A percentile compares a stretch with the other conserved stretches of the same genome.
phyloP scores from a whole-genome alignment of 1,140 invertebrate genomes.

The Thaumetopoea pityocampa region DNA sequence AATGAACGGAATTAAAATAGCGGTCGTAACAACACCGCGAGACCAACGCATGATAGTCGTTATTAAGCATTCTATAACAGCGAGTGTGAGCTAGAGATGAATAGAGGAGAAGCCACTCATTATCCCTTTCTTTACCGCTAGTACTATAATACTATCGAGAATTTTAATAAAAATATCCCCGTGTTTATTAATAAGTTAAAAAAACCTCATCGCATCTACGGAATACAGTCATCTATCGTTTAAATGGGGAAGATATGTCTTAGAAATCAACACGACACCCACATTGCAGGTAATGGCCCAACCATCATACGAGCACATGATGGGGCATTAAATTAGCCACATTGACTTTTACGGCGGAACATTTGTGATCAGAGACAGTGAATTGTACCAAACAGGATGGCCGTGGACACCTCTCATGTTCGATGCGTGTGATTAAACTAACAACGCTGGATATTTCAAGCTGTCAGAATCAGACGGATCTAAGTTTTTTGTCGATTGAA shows the following conservation, averaged over 20 bases:
- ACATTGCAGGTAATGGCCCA: constrained; percentile 36
- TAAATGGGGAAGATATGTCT: constrained; percentile 35
- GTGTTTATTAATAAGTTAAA: too few species aligned
- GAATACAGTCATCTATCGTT: constrained; percentile 5
- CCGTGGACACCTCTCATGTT: constrained; percentile 29
- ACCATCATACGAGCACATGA: constrained; percentile 38
- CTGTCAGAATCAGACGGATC: background rate
- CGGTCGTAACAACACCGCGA: too few species aligned
- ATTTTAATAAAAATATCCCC: too few species aligned
- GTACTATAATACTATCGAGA: too few species aligned
- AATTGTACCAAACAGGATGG: constrained; percentile 27
- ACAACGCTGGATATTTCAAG: constrained; percentile 12
- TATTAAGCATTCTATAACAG: too few species aligned
- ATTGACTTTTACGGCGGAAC: constrained; percentile 43
- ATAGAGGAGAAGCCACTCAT: too few species aligned
- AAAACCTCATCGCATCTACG: too few species aligned
- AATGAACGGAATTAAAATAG: too few species aligned
- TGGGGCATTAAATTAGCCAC: constrained; percentile 49
- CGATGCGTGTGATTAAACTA: constrained; percentile 29
- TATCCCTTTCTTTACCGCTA: too few species aligned
- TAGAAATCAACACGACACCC: constrained; percentile 53
- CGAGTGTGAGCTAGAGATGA: too few species aligned
- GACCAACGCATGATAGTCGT: too few species aligned
- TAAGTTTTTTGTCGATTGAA: background rate
- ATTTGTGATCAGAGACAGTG: constrained; percentile 49